Conservation (phyloP, 92 coral and sea anemone species). For the Parazoanthus swiftii region DNA sequence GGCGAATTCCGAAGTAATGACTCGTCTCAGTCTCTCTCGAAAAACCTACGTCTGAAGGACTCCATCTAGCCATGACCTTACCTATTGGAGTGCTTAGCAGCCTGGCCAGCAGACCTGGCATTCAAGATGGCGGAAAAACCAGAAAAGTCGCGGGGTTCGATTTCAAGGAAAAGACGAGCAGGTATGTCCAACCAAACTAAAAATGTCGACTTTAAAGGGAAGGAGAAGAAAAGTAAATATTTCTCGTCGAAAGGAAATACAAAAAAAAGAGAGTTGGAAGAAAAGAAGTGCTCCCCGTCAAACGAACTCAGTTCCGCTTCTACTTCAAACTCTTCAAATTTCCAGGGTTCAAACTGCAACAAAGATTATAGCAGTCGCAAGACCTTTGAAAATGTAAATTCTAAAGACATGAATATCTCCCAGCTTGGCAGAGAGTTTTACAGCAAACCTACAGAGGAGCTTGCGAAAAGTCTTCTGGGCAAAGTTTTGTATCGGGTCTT, state of each 20-base stretch:
- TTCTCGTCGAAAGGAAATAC: not conserved
- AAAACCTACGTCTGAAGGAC: too few species aligned
- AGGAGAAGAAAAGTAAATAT: conserved; percentile 19
- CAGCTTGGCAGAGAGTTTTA: conserved; percentile 69
- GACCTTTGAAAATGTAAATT: not conserved
- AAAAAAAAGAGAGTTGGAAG: conserved; percentile 1
- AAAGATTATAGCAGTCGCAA: not conserved
- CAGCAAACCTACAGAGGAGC: conserved; percentile 62
- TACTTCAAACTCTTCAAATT: not conserved
- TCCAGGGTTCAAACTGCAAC: not conserved
- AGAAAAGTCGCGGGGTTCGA: not conserved
- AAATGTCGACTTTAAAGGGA: not conserved
- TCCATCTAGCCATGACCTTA: too few species aligned
- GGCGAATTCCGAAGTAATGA: too few species aligned
- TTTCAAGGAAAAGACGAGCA: conserved; percentile 12
- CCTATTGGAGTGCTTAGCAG: too few species aligned
- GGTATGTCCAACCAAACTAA: not conserved
- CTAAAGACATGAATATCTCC: not conserved
- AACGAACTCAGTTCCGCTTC: not conserved
- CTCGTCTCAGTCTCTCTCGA: too few species aligned
- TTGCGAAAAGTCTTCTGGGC: conserved; percentile 83
- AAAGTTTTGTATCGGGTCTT: conserved; percentile 74
- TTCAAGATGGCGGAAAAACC: conserved; percentile 23
- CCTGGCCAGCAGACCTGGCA: not conserved
- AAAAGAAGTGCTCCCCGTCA: not conserved